Conservation (phyloP, 2,888 invertebrate species). For the Nebria brevicollis region DNA sequence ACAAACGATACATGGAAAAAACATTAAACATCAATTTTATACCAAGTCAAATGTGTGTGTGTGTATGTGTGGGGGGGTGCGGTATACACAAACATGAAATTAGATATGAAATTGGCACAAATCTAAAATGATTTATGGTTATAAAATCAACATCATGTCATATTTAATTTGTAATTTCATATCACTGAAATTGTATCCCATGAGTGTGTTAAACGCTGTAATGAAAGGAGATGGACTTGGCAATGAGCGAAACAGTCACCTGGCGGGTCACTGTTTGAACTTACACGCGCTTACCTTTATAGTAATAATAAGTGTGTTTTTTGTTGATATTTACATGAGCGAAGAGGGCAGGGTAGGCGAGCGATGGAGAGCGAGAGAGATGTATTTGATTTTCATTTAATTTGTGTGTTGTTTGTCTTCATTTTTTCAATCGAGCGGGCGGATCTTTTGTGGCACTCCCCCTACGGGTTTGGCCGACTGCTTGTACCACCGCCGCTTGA, state of each 20-base stretch:
- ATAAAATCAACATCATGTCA: no score
- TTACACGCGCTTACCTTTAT: background rate
- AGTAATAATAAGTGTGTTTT: background rate
- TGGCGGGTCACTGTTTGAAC: background rate
- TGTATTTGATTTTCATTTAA: background rate
- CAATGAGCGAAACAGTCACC: background rate
- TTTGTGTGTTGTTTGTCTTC: background rate
- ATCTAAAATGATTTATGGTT: background rate
- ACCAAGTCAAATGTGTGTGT: background rate
- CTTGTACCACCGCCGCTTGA: slow-evolving; percentile 68
- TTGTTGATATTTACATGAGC: background rate
- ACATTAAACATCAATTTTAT: background rate
- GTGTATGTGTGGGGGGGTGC: background rate
- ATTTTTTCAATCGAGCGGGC: slow-evolving; percentile 46
- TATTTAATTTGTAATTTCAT: background rate
- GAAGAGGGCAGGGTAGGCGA: background rate
- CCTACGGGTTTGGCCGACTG: slow-evolving; percentile 65
- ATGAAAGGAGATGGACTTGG: background rate
- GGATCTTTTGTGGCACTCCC: slow-evolving; percentile 64
- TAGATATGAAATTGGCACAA: background rate
- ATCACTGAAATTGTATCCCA: background rate
- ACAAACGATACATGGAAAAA: background rate
- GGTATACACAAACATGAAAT: background rate
- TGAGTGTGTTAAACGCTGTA: background rate
- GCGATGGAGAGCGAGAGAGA: background rate